A percentile compares a stretch with the other conserved stretches of the same genome.
phyloP scores from a whole-genome alignment of 2,888 invertebrate species.

The Lasioglossum oenotherae region DNA sequence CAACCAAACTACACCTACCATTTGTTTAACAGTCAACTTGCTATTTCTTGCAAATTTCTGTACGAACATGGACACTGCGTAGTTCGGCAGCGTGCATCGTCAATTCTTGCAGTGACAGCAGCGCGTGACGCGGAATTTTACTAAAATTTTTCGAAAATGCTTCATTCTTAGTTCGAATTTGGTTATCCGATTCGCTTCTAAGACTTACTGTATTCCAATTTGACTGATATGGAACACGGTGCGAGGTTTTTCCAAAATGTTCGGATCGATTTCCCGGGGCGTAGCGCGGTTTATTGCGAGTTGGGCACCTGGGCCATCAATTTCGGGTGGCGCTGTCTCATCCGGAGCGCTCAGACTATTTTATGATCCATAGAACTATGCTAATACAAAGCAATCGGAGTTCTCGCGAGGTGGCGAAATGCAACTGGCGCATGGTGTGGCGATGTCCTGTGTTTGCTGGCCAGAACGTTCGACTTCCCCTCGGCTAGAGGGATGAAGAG shows the following conservation, averaged over 20 bases:
- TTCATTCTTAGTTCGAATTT: not conserved
- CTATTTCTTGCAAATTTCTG: not conserved
- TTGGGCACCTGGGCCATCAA: not conserved
- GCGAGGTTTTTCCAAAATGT: too few relatives aligned
- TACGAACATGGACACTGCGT: not conserved
- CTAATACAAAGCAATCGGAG: constrained; percentile 41
- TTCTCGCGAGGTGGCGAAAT: constrained; percentile 17
- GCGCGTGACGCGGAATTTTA: not conserved
- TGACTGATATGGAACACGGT: too few relatives aligned
- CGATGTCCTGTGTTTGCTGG: not conserved
- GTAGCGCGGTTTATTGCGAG: not conserved
- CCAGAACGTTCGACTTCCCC: constrained; percentile 27
- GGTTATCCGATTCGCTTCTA: too few relatives aligned
- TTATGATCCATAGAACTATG: constrained; percentile 9
- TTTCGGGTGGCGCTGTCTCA: not conserved
- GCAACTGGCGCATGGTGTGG: not conserved
- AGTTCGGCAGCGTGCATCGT: not conserved
- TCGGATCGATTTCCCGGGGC: too few relatives aligned
- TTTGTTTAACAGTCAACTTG: not conserved
- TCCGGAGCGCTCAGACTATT: not conserved
- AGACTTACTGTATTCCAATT: too few relatives aligned
- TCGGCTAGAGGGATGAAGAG: not conserved
- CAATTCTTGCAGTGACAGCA: not conserved
- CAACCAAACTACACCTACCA: not conserved
- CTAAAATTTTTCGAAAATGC: not conserved